A percentile compares a stretch with the other conserved stretches of the same genome.
Evolutionary conservation across 2,113 vertebrate genomes (phyloP).

Genomic region (Proterorhinus semilunaris): DNA sequence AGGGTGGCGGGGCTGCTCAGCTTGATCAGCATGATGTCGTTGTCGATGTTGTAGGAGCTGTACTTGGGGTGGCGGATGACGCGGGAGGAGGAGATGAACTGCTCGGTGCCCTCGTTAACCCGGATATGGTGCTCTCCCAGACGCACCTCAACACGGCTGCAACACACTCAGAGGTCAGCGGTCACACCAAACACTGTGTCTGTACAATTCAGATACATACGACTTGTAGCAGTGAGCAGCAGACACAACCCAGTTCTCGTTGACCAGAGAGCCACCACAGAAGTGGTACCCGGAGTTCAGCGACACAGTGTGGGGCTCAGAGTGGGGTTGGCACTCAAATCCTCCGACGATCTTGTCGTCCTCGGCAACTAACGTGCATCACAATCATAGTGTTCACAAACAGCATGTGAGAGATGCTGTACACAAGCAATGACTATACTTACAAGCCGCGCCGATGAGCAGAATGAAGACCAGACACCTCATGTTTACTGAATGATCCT

Average conservation of each 20-base stretch:
- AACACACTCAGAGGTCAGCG: neutral
- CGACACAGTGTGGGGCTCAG: constrained; percentile 68
- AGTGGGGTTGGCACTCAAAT: constrained; percentile 60
- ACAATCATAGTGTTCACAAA: neutral
- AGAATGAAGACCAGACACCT: constrained; percentile 56
- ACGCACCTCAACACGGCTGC: constrained; percentile 53
- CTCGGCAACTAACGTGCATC: constrained; percentile 43
- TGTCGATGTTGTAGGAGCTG: constrained; percentile 55
- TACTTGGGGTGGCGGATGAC: constrained; percentile 67
- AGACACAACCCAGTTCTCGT: constrained; percentile 63
- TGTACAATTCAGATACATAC: neutral
- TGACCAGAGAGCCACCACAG: constrained; percentile 70
- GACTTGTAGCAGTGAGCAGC: constrained; percentile 70
- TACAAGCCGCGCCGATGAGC: constrained; percentile 57
- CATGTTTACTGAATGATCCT: constrained; percentile 39
- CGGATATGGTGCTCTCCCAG: constrained; percentile 69
- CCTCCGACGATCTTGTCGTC: constrained; percentile 75
- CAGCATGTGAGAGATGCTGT: no score
- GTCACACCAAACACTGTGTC: neutral
- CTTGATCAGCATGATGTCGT: constrained; percentile 81
- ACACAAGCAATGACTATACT: constrained; percentile 13
- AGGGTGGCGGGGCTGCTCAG: constrained; percentile 38
- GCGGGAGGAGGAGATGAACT: constrained; percentile 24
- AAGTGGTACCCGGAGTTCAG: constrained; percentile 70
- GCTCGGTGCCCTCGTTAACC: constrained; percentile 52